A percentile compares a stretch with the other conserved stretches of the same genome.
These are phyloP conservation scores for Scrobipalpa atriplicella DNA, from an alignment of 2,888 invertebrate species.

Conservation along the genomic window DNA sequence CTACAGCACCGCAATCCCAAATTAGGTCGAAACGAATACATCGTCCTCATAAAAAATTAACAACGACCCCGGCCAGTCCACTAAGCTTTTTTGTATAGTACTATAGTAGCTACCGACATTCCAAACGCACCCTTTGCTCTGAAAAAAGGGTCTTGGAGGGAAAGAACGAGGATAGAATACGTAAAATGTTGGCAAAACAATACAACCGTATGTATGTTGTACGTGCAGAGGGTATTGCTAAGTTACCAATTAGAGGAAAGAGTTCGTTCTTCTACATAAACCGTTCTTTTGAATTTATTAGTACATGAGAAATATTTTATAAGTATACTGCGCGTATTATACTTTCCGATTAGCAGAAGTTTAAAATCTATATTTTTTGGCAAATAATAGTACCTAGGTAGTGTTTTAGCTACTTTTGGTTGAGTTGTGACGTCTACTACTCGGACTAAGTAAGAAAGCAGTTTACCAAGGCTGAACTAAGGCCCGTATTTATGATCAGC, in stretches of 20 bases:
- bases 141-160: slow-evolving; percentile 45
- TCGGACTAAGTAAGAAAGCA: too few relatives aligned
- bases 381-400: too few relatives aligned
- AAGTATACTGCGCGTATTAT: not conserved
- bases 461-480: too few relatives aligned
- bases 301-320: not conserved
- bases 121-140: slow-evolving; percentile 29
- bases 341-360: not conserved
- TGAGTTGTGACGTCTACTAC: too few relatives aligned
- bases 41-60: slow-evolving; percentile 16
- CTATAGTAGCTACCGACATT: slow-evolving; percentile 18
- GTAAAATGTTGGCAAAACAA: slow-evolving; percentile 54
- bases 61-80: slow-evolving; percentile 11
- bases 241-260: slow-evolving; percentile 28
- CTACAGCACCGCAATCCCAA: slow-evolving; percentile 23
- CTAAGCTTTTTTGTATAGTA: slow-evolving; percentile 25
- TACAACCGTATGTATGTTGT: slow-evolving; percentile 43
- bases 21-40: slow-evolving; percentile 6
- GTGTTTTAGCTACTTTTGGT: too few relatives aligned
- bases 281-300: not conserved
- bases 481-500: too few relatives aligned
- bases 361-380: too few relatives aligned
- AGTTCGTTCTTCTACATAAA: not conserved
- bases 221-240: slow-evolving; percentile 31
- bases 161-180: slow-evolving; percentile 60